phyloP scores from a whole-genome alignment of 2,113 vertebrate species.

The Ivindomyrus marchei region DNA sequence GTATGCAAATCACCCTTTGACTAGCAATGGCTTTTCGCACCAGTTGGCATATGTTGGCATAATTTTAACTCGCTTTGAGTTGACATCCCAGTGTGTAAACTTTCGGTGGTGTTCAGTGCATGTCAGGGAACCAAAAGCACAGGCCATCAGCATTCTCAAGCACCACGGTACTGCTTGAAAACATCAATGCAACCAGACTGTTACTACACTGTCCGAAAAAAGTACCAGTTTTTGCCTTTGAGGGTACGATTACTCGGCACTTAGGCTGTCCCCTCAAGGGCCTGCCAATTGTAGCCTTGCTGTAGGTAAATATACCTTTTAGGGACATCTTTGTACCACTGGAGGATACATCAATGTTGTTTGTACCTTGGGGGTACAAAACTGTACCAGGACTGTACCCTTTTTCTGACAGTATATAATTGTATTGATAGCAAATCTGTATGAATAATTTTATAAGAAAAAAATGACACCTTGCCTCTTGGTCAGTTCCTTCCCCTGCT shows the following conservation, averaged over 20 bases:
- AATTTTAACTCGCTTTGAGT: not conserved
- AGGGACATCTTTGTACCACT: not conserved
- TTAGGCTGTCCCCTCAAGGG: not conserved
- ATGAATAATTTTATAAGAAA: not conserved
- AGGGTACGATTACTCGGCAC: not conserved
- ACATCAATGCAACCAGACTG: not conserved
- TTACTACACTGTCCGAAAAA: not conserved
- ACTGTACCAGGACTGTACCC: not conserved
- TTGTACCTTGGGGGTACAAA: not conserved
- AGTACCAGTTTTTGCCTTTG: not conserved
- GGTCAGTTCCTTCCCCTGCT: slow-evolving; percentile 72
- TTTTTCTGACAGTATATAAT: not conserved
- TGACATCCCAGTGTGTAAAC: not conserved
- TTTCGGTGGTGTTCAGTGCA: not conserved
- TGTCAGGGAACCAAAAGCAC: not conserved
- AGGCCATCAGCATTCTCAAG: not conserved
- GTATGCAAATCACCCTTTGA: slow-evolving; percentile 56
- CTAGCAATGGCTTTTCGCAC: too few relatives aligned
- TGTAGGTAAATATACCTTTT: not conserved
- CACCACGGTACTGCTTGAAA: not conserved
- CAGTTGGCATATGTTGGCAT: not conserved
- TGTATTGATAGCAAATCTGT: not conserved
- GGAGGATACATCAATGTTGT: not conserved
- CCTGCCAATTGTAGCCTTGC: not conserved
- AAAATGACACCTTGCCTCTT: not conserved